These are phyloP conservation scores for Cyclophora punctaria DNA, from an alignment of 2,888 invertebrate species.

Conservation along the genomic window DNA sequence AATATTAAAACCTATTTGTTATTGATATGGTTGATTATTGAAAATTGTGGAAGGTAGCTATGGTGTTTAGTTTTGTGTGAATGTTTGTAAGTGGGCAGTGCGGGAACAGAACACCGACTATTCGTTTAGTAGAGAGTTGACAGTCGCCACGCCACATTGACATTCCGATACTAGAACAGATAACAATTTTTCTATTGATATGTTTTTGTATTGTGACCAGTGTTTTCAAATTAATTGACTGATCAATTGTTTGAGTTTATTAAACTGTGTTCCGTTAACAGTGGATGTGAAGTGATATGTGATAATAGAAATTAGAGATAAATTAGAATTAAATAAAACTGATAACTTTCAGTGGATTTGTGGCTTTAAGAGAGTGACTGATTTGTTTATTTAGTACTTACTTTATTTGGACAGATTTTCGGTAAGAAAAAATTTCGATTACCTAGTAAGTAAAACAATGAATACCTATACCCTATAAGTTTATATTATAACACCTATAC, in stretches of 20 bases:
- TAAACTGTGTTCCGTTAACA: conserved; percentile 27
- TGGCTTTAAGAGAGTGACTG: conserved; percentile 8
- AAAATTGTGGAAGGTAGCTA: conserved; percentile 19
- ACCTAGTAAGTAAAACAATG: too few species aligned
- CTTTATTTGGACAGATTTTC: background rate
- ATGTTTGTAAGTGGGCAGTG: conserved; percentile 67
- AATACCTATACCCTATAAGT: too few species aligned
- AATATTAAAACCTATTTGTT: too few species aligned
- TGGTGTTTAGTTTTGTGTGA: conserved; percentile 18
- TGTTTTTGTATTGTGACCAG: conserved; percentile 48
- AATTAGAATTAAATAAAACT: too few species aligned
- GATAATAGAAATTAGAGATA: background rate
- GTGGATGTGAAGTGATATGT: conserved; percentile 47
- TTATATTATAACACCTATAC: too few species aligned
- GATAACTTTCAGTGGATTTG: conserved; percentile 10
- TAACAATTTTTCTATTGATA: conserved; percentile 65
- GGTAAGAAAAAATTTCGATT: background rate
- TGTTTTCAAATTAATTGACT: conserved; percentile 31
- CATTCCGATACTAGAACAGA: conserved; percentile 71
- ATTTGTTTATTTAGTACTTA: conserved; percentile 2
- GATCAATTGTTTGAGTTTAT: conserved; percentile 20
- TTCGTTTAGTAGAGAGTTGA: conserved; percentile 75
- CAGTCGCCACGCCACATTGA: conserved; percentile 74
- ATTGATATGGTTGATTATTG: conserved; percentile 18
- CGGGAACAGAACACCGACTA: conserved; percentile 68